Conservation (phyloP, 1,140 invertebrate genomes). For the Phortica variegata region DNA sequence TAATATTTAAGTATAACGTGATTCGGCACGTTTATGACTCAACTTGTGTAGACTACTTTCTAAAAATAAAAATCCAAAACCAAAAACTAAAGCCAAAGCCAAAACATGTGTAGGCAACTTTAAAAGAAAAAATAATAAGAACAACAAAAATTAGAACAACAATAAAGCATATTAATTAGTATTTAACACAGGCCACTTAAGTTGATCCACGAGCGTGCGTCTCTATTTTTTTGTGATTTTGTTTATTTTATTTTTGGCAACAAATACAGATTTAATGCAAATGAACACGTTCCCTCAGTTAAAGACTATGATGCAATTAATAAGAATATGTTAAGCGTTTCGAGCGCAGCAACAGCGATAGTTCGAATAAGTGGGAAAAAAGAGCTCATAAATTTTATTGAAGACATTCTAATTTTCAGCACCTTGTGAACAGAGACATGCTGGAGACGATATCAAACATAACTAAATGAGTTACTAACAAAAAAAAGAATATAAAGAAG, state of each 20-base stretch:
- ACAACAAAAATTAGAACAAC: slow-evolving; percentile 13
- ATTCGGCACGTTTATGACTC: slow-evolving; percentile 3
- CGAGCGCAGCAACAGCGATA: slow-evolving; percentile 32
- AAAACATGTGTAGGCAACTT: slow-evolving; percentile 14
- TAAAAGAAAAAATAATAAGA: slow-evolving; percentile 17
- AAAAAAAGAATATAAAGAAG: no score
- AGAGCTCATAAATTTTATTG: background rate
- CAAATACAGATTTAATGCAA: no score
- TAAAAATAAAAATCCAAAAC: slow-evolving; percentile 26
- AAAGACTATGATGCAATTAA: slow-evolving; percentile 46
- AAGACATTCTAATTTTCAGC: background rate
- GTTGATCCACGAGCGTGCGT: no score
- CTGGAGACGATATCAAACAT: no score
- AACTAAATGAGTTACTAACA: no score
- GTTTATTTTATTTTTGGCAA: no score
- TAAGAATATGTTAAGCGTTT: slow-evolving; percentile 11
- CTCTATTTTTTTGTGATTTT: no score
- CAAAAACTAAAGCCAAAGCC: slow-evolving; percentile 7
- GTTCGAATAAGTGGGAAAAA: no score
- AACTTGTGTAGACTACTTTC: slow-evolving; percentile 39
- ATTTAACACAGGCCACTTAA: no score
- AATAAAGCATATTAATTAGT: slow-evolving; percentile 24
- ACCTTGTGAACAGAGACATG: no score
- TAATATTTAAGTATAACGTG: no score
- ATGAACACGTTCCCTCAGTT: slow-evolving; percentile 9